phyloP scores from a whole-genome alignment of 1,140 invertebrate genomes.

The Rhagoletis pomonella region DNA sequence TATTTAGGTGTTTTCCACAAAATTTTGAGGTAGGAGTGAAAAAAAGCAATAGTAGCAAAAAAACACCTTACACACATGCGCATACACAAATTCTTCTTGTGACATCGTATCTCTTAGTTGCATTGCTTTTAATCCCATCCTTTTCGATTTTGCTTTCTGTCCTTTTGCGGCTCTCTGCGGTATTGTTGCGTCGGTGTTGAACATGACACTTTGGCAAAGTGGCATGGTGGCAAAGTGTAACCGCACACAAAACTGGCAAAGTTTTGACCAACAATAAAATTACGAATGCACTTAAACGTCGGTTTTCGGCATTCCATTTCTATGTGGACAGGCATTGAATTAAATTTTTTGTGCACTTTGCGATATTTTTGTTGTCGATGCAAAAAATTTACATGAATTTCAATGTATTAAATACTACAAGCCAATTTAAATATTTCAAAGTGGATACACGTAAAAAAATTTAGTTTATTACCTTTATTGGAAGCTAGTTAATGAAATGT shows the following conservation, averaged over 20 bases:
- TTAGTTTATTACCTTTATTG: too few species aligned
- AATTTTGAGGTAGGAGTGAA: too few species aligned
- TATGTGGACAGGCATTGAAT: slow-evolving; percentile 41
- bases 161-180: slow-evolving; percentile 20
- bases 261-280: slow-evolving; percentile 48
- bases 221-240: slow-evolving; percentile 29
- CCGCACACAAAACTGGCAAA: slow-evolving; percentile 38
- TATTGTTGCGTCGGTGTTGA: slow-evolving; percentile 51
- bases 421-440: too few species aligned
- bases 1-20: too few species aligned
- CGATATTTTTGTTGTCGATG: too few species aligned
- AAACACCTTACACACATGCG: too few species aligned
- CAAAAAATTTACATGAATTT: too few species aligned
- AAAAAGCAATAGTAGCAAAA: too few species aligned
- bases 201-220: slow-evolving; percentile 49
- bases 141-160: neutral
- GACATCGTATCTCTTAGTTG: neutral
- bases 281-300: slow-evolving; percentile 49
- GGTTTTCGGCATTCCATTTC: slow-evolving; percentile 45
- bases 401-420: too few species aligned
- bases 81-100: neutral
- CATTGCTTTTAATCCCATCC: neutral
- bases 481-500: too few species aligned
- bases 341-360: neutral
- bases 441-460: too few species aligned